Evolutionary conservation across 2,797 vertebrate genomes (phyloP), one percentile per base, ranked within the genome.

Genomic region (Sparidentex hasta): DNA sequence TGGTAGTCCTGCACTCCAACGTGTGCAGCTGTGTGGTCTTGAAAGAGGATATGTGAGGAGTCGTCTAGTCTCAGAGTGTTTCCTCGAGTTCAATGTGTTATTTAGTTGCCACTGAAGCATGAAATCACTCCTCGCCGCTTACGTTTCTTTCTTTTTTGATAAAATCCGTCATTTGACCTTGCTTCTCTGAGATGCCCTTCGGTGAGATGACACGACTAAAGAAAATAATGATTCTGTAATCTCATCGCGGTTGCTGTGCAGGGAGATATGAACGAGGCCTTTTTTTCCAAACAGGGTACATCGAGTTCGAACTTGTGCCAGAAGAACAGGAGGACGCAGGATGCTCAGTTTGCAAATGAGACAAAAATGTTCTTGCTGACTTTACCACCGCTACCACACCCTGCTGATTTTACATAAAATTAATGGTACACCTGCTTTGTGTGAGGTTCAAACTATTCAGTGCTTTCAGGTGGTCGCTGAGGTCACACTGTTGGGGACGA

Each of bases 141-240:
- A 20, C 20, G n/a, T 11, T n/a, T 50, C 20, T 56, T 43, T 20
- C 41, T 21, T 29, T 50, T 78, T 43, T 1, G 5, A 25, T 47
- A 5, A 62, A 79, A 58, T 44, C 9, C 51, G 20, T 58, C 12
- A 18, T 27, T 68, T 80, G 78, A 89, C 78, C 74, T 76, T 78
- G 55, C 1, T 62, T 20, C 52, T 76, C 21, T 43, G 18, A 25
- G 54, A 65, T 52, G 54, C 41, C 44, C 43, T 74, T 69, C 1
- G 1, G 4, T 51, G 27, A 55, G 58, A 44, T 57, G 48, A 33
- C 16, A 23, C 17, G 33, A 27, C 20, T 17, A n/a, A 33, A 29
- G 51, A 20, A 56, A 41, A 25, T 16, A 51, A 58, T 33, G n/a
- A 78, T 58, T 73, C 71, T 6, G 13, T 2, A 46, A 38, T 67